Base-by-base conservation (phyloP, 1,140 invertebrate species). In the Aphaenogaster floridana region DNA sequence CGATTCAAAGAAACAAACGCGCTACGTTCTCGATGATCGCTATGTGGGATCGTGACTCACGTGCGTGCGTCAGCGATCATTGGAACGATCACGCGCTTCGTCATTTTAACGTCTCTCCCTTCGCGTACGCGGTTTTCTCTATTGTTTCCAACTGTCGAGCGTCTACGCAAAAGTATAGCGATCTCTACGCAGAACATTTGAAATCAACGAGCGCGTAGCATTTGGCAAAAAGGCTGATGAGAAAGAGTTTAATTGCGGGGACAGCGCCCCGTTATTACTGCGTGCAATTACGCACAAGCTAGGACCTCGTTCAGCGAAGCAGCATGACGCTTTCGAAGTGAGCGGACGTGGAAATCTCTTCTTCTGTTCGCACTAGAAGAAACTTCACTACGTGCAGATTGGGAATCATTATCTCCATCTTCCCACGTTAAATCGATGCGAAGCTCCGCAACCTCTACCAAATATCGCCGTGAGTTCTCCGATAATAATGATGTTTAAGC, bases 351-450 rank as follows among this genome's bases (percentile, higher is more conserved):
- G 39, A 59, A 78, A 78, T 36, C 42, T 63, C 76, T 71, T 77
- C 59, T 50, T 42, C 36, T 39, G 50, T 61, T 79, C 77, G 77
- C 57, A 74, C 63, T 48, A 59, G 36, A 57, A 71, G 72, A 54
- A 71, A 81, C 36, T 63, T 88, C 39, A 80, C 88, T 91, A 61
- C 79, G 83, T 87, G 88, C 85, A 89, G 68, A 89, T 91, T 74
- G 48, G 45, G 8, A 81, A 83, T 88, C 90, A 89, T 93, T 91
- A 91, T 61, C 6, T 45, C 54, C 50, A 80, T 81, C 87, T 93
- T 92, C 89, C 90, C 92, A 93, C 90, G 88, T 92, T 83, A 88
- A 92, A 78, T 90, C 71, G 80, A 79, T 63, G 68, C 59, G 57
- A 63, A 36, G 57, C 54, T 36, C 63, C 63, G 36, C 63, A 80